Conservation (phyloP, 2,113 vertebrate genomes). For the Colossoma macropomum region DNA sequence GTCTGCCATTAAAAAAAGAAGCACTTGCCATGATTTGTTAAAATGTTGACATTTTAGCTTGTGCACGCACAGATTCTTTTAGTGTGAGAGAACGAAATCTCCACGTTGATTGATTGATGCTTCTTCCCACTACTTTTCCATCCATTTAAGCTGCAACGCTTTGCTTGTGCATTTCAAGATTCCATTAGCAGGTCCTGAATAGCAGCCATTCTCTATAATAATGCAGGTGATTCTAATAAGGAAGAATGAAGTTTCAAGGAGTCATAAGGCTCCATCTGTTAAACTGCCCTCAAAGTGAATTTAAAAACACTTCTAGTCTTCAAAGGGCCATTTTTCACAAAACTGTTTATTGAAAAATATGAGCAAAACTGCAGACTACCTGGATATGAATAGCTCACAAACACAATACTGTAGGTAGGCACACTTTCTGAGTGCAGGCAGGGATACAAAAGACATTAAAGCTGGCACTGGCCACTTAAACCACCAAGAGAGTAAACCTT, state of each 20-base stretch:
- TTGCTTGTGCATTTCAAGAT: not conserved
- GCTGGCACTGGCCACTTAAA: too few species aligned
- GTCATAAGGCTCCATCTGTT: not conserved
- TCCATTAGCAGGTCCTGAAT: not conserved
- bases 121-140: not conserved
- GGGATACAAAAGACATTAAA: too few species aligned
- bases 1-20: not conserved
- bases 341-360: too few species aligned
- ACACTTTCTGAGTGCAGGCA: too few species aligned
- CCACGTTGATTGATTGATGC: not conserved
- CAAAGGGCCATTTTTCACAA: not conserved
- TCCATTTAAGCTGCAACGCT: not conserved
- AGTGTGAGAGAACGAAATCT: not conserved
- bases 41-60: not conserved
- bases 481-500: too few species aligned
- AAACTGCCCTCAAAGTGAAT: not conserved
- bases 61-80: not conserved
- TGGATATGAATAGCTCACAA: too few species aligned
- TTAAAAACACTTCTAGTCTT: not conserved
- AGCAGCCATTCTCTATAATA: not conserved
- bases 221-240: not conserved
- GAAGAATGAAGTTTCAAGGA: not conserved
- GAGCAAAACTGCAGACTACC: too few species aligned
- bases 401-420: too few species aligned
- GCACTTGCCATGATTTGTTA: not conserved